Evolutionary conservation across 2,888 invertebrate genomes (phyloP), one percentile per base, ranked within the genome.

Genomic region (Epistrophe eligans): DNA sequence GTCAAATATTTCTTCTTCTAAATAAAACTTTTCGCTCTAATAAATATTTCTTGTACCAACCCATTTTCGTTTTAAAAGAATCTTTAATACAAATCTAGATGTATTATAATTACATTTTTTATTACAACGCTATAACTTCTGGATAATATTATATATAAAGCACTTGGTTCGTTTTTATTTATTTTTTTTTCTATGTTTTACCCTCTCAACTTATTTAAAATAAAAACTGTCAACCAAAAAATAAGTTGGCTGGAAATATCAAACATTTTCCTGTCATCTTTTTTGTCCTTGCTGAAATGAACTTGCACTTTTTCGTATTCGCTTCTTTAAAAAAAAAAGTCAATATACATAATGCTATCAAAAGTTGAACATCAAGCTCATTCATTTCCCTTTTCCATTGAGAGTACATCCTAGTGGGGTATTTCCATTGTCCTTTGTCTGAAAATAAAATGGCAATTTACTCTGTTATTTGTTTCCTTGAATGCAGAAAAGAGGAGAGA

Each of bases 371-470:
- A 87, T 79, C 79, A 77, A 79, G 74, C 58, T 87, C 87, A 83
- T 83, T 83, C 60, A 79, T 79, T 76, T 87, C 70, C 57, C 74
- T 82, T 79, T 87, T 79, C 70, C 60, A 74, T 73, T 77, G 77
- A 62, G 62, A 73, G 35, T 70, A 70, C 62, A 85, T 62, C 67
- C 67, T 77, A 81, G 62, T 73, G 73, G 60, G 62, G 40, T 77
- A 81, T 60, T 73, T 60, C 70, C 70, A 85, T 85, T 82, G 81
- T 79, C 82, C 85, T 82, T 82, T 82, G 83, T 67, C 76, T 76
- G 76, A 83, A 87, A 83, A 83, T 87, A 83, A 83, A 87, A 83
- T 83, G 79, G 82, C 79, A 87, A 83, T 87, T 87, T 87, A 83
- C 87, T 83, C 79, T 79, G 74, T 79, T 83, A 57, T 83, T 79